phyloP scores from a whole-genome alignment of 2,113 vertebrate genomes.

The Hydropotes inermis region DNA sequence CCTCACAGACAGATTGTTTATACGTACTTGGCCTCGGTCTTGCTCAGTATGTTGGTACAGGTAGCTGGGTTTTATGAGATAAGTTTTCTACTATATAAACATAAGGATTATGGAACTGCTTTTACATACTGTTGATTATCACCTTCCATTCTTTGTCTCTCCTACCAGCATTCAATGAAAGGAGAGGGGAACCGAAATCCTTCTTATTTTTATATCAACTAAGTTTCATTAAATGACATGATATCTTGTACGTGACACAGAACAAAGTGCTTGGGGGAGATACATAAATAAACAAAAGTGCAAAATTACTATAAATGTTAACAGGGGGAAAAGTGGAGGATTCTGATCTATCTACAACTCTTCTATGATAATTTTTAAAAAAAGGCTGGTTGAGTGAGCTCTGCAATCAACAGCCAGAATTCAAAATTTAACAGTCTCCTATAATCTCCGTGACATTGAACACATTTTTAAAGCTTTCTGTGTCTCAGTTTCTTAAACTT shows the following conservation, averaged over 20 bases:
- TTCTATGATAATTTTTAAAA: background rate
- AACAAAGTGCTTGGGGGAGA: background rate
- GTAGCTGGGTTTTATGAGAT: background rate
- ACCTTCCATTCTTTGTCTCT: background rate
- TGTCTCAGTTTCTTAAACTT: background rate
- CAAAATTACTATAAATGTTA: background rate
- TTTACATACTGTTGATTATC: background rate
- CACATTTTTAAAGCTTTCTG: background rate
- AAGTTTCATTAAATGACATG: background rate
- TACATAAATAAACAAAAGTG: background rate
- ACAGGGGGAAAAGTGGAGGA: background rate
- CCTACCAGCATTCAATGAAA: background rate
- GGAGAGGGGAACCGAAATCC: background rate
- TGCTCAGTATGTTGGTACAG: background rate
- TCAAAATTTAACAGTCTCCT: background rate
- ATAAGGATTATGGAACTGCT: background rate
- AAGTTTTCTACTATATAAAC: background rate
- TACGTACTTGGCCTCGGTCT: background rate
- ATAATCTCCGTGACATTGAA: background rate
- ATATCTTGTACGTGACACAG: background rate
- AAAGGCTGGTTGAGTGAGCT: background rate
- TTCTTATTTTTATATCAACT: background rate
- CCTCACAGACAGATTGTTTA: background rate
- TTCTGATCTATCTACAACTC: background rate
- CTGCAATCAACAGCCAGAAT: background rate